Conservation (phyloP, 2,113 vertebrate genomes). For the Peromyscus polionotus region DNA sequence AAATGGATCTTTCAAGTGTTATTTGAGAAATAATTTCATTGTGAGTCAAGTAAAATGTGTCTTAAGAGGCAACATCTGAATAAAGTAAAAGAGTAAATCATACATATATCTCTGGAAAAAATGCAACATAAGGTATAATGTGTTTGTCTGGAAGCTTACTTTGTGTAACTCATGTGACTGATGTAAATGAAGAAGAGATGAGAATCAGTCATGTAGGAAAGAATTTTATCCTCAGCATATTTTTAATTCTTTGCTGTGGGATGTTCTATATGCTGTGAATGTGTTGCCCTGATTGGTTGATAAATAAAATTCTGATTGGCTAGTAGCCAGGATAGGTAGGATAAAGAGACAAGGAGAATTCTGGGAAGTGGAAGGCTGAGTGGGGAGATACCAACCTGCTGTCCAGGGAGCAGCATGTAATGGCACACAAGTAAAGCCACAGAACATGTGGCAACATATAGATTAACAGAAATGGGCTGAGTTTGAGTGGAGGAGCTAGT, state of each 20-base stretch:
- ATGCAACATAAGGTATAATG: not conserved
- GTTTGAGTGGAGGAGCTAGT: no score
- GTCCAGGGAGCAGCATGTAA: no score
- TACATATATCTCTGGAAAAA: not conserved
- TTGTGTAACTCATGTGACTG: not conserved
- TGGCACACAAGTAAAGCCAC: no score
- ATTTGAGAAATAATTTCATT: not conserved
- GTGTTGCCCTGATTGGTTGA: no score
- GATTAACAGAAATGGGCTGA: no score
- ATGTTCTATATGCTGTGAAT: no score
- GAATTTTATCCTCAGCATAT: not conserved
- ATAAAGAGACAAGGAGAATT: no score
- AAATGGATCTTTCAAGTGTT: not conserved
- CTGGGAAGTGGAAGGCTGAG: no score
- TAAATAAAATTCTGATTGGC: no score
- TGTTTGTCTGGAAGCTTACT: not conserved
- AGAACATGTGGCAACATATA: no score
- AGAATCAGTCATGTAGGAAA: not conserved
- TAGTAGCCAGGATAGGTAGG: no score
- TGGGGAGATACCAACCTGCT: no score
- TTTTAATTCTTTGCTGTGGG: not conserved
- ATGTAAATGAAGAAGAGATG: not conserved
- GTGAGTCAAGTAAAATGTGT: not conserved
- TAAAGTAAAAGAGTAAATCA: not conserved
- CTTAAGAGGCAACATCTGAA: not conserved